Percentiles rank a stretch among this genome's conserved stretches.
phyloP scores from a whole-genome alignment of 2,797 vertebrate species.

The Galaxias olidus region DNA sequence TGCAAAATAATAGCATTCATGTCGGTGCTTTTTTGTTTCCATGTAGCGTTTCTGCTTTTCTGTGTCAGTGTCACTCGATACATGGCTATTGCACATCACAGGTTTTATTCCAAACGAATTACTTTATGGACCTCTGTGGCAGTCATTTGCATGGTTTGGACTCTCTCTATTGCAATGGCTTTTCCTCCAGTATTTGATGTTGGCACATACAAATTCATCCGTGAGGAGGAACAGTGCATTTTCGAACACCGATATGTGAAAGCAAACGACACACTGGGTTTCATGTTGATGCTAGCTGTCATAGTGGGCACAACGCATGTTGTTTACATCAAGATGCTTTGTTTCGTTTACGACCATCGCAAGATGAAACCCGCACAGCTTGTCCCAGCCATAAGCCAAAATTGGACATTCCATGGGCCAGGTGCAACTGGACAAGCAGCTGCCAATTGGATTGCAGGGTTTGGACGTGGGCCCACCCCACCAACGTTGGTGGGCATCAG shows the following conservation, averaged over 20 bases:
- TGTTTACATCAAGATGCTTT: slow-evolving; percentile 91
- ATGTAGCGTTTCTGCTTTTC: slow-evolving; percentile 92
- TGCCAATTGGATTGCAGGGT: slow-evolving; percentile 96
- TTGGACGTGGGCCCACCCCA: slow-evolving; percentile 92
- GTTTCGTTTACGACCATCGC: slow-evolving; percentile 94
- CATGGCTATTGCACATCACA: slow-evolving; percentile 96
- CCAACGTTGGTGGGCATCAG: slow-evolving; percentile 94
- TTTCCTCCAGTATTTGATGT: slow-evolving; percentile 93
- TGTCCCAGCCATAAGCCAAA: slow-evolving; percentile 94
- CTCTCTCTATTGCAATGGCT: slow-evolving; percentile 92
- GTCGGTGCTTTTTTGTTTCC: slow-evolving; percentile 94
- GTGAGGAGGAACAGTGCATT: slow-evolving; percentile 91
- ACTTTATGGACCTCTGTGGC: slow-evolving; percentile 90
- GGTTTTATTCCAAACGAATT: slow-evolving; percentile 94
- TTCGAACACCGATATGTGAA: slow-evolving; percentile 94
- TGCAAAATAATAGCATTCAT: slow-evolving; percentile 93
- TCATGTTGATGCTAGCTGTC: slow-evolving; percentile 92
- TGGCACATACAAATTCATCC: slow-evolving; percentile 89
- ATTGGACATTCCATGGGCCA: slow-evolving; percentile 97
- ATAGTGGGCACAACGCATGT: slow-evolving; percentile 90
- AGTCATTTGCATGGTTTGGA: slow-evolving; percentile 93
- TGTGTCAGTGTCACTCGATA: slow-evolving; percentile 94
- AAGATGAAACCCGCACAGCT: slow-evolving; percentile 97
- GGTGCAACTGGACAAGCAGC: slow-evolving; percentile 95
- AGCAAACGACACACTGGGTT: slow-evolving; percentile 92